Evolutionary conservation across 2,113 vertebrate genomes (phyloP), one percentile per base, ranked within the genome.

Genomic region (Nansenia antarctica): DNA sequence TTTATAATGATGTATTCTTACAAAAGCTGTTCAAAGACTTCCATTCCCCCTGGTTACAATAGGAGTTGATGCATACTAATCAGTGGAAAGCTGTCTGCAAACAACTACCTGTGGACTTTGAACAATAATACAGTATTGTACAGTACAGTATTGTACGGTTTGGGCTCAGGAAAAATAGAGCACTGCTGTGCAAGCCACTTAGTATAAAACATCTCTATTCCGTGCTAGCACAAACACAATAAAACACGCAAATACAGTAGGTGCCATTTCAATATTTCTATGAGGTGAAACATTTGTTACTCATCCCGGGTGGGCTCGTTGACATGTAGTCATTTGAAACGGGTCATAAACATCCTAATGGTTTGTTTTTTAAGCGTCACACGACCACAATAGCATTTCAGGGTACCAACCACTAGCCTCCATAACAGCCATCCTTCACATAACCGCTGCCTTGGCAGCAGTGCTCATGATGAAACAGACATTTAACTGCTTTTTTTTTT

Each of bases 391-490:
- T 49, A n/a, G 18, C 45, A 49, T 22, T 49, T 49, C 45, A 49
- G 45, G 5, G n/a, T 14, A 11, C 20, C 45, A 49, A 49, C n/a
- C 20, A 22, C 45, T n/a, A n/a, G n/a, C 6, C 5, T 49, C n/a
- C 45, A 49, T 6, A 49, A 62, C 34, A 66, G 70, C 79, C 73
- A 85, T 85, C 70, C 67, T 52, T 87, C 84, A 78, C 66, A 68
- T 73, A 30, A 9, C 81, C 79, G 63, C 79, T 66, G 72, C 70
- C 79, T 67, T 63, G 72, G 74, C 72, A 74, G 78, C 72, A 74
- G 73, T 73, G 76, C 81, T 86, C 73, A 81, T 73, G 55, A 83
- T 81, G 80, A 80, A 76, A 76, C 64, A 55, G 73, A 76, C 68
- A 85, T 74, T 65, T 20, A 54, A 60, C 59, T 54, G 71, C 72